phyloP scores from a whole-genome alignment of 37 sponge, comb jelly and placozoan genomes.

The Geodia barretti region DNA sequence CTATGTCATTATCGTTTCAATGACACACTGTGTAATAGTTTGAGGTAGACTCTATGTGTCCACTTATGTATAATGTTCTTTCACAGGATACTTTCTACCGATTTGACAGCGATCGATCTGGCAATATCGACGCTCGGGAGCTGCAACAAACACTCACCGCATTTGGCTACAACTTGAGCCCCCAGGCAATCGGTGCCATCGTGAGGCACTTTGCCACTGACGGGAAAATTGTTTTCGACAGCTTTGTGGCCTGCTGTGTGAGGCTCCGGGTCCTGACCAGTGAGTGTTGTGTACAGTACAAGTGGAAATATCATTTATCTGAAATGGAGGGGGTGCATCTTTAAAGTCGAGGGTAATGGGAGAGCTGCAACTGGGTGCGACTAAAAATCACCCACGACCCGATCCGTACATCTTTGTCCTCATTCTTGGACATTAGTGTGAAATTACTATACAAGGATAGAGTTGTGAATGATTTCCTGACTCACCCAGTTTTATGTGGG shows the following conservation, averaged over 20 bases:
- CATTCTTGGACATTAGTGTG: too few species aligned
- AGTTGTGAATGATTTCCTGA: too few species aligned
- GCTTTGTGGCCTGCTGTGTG: conserved; percentile 70
- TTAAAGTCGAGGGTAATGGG: too few species aligned
- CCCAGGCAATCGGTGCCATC: conserved; percentile 59
- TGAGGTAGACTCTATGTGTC: too few species aligned
- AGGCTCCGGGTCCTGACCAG: conserved; percentile 72
- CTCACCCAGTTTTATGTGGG: too few species aligned
- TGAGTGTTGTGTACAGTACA: conserved; percentile 13
- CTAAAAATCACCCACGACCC: too few species aligned
- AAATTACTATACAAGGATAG: too few species aligned
- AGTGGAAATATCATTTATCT: background rate
- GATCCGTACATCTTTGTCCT: too few species aligned
- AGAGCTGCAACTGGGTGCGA: too few species aligned
- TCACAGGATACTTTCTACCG: conserved; percentile 58
- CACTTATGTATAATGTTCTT: too few species aligned
- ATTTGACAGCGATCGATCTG: conserved; percentile 81
- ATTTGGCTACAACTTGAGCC: conserved; percentile 76
- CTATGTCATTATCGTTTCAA: too few species aligned
- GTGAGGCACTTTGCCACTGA: conserved; percentile 60
- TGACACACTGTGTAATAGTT: too few species aligned
- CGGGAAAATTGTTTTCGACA: conserved; percentile 76
- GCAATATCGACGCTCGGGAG: conserved; percentile 75
- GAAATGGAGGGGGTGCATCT: background rate
- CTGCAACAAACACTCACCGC: conserved; percentile 68